A percentile compares a stretch with the other conserved stretches of the same genome.
Evolutionary conservation across 1,140 invertebrate genomes (phyloP).

Genomic region (Theocolax elegans): DNA sequence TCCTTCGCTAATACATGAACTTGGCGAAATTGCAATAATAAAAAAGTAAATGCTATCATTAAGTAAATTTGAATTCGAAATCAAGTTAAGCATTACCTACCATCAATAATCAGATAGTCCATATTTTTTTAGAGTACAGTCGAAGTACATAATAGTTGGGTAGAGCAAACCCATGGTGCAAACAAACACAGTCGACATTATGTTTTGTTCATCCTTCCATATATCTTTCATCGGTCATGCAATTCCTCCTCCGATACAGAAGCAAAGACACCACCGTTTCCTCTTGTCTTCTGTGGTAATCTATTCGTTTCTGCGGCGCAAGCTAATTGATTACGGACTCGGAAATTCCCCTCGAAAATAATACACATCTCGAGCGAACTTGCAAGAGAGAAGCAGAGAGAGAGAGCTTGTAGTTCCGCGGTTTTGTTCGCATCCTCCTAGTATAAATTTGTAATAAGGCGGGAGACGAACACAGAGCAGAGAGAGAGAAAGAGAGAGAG

Average conservation of each 20-base stretch:
- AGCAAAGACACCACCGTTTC: not conserved
- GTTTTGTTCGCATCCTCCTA: slow-evolving; percentile 44
- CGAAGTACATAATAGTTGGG: too few species aligned
- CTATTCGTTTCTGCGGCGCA: slow-evolving; percentile 1
- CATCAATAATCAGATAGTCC: too few species aligned
- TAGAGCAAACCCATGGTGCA: not conserved
- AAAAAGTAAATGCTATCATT: too few species aligned
- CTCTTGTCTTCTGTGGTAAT: slow-evolving; percentile 18
- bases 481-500: not conserved
- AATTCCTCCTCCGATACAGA: not conserved
- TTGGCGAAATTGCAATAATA: too few species aligned
- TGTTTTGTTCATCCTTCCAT: not conserved
- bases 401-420: not conserved
- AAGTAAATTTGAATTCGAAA: too few species aligned
- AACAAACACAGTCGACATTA: not conserved
- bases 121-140: too few species aligned
- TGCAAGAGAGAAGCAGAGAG: too few species aligned
- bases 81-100: too few species aligned
- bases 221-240: slow-evolving; percentile 12
- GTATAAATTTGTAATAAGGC: slow-evolving; percentile 64
- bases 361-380: not conserved
- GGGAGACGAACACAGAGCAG: not conserved
- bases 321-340: slow-evolving; percentile 32
- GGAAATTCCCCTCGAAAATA: not conserved
- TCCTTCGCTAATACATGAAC: too few species aligned